A percentile compares a stretch with the other conserved stretches of the same genome.
phyloP scores from a whole-genome alignment of 2,888 invertebrate species.

The Leptarthrus brevirostris region DNA sequence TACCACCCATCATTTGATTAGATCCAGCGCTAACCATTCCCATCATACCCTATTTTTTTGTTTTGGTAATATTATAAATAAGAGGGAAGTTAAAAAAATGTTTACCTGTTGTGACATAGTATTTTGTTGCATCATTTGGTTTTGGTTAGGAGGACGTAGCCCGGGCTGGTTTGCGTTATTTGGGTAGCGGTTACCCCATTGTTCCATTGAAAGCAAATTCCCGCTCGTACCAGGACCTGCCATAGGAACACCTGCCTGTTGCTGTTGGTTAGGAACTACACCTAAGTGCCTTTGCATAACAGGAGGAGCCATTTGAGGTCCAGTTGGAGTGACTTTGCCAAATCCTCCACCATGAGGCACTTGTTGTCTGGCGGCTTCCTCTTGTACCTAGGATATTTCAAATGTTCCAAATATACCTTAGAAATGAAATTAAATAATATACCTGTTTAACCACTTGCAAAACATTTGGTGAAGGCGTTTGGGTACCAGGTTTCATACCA shows the following conservation, averaged over 20 bases:
- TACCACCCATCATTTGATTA: constrained; percentile 59
- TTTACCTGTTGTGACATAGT: constrained; percentile 63
- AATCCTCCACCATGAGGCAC: constrained; percentile 79
- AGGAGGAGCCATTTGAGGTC: constrained; percentile 67
- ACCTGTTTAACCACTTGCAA: constrained; percentile 84
- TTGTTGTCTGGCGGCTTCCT: constrained; percentile 90
- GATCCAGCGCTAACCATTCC: constrained; percentile 62
- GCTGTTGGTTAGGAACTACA: constrained; percentile 64
- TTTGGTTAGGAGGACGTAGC: constrained; percentile 68
- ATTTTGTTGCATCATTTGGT: constrained; percentile 67
- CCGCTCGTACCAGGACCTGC: constrained; percentile 67
- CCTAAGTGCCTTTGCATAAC: constrained; percentile 68
- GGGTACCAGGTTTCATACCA: constrained; percentile 76
- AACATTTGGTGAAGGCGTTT: constrained; percentile 82
- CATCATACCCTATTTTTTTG: constrained; percentile 62
- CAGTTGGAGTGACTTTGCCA: constrained; percentile 77
- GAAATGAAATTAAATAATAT: no score
- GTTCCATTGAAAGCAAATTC: constrained; percentile 70
- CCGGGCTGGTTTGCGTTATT: constrained; percentile 64
- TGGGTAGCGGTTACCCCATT: constrained; percentile 70
- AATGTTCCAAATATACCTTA: not conserved
- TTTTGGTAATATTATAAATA: not conserved
- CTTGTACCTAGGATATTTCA: constrained; percentile 82
- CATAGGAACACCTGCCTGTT: constrained; percentile 61
- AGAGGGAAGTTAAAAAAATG: no score